Base-by-base conservation (phyloP, 30 jellyfish, hydroid and myxozoan genomes). In the Turritopsis rubra region DNA sequence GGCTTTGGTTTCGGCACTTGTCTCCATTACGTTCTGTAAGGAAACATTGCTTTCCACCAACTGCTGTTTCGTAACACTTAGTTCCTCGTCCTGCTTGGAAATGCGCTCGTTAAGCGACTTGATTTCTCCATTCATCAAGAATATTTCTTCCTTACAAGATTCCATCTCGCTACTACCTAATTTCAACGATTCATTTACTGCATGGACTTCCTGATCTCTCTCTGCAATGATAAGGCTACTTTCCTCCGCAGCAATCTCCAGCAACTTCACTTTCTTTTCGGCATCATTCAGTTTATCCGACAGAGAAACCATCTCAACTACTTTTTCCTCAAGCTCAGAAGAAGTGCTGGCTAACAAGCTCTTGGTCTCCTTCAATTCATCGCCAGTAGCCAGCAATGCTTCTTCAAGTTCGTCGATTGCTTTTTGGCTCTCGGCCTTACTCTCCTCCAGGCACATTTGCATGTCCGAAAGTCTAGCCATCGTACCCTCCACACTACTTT, bases 221-320 rank as follows among this genome's bases (percentile, higher is more conserved):
- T 72, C 80, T 72, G 80, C 80, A 0, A 72, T 72, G 80, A 72
- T 72, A 20, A 23, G 19, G 24, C 30, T 25, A n/a, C 19, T 19
- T 29, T 72, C 80, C 30, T 72, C 80, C 24, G 80, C 80, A 0
- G 24, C 21, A n/a, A 72, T 29, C 24, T 72, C 80, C 28, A 72
- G 28, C 24, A 23, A 18, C 30, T 19, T 18, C 30, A 19, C 30
- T 25, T 72, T 29, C 28, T 72, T 0, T 72, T 72, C 28, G 20
- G 30, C 30, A 19, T 25, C 80, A 19, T 72, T 29, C 0, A 72
- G 24, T 25, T 72, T 25, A 0, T 19, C 30, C 19, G 20, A 18
- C 24, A 72, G 28, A n/a, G 80, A 19, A 25, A 29, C 30, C 19
- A 72, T 25, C 80, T 72, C 80, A 23, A 72, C 18, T 29, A 19